Evolutionary conservation across 1,140 invertebrate genomes (phyloP).

Genomic region (Episyrphus balteatus): DNA sequence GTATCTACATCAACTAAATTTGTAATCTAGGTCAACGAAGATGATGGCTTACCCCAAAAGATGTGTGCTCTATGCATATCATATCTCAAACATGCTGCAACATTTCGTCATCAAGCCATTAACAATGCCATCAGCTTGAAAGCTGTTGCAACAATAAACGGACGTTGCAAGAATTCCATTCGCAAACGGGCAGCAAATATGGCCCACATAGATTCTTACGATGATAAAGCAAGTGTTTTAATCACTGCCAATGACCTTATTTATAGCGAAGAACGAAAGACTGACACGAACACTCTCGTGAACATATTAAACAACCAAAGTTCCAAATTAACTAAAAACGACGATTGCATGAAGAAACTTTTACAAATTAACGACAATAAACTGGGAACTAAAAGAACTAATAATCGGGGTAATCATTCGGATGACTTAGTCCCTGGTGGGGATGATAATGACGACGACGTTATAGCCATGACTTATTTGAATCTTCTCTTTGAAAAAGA

Average conservation of each 20-base stretch:
- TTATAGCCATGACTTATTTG: slow-evolving; percentile 22
- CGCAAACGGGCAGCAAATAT: too few species aligned
- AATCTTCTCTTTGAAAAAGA: slow-evolving; percentile 24
- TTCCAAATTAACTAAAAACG: too few species aligned
- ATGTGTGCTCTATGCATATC: slow-evolving; percentile 33
- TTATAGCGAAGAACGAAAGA: slow-evolving; percentile 15
- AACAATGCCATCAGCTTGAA: slow-evolving; percentile 25
- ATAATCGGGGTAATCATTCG: slow-evolving; percentile 11
- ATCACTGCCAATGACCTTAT: slow-evolving; percentile 11
- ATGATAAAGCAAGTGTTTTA: too few species aligned
- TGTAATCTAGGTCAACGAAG: slow-evolving; percentile 15
- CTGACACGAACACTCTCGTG: slow-evolving; percentile 1
- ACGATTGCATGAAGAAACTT: too few species aligned
- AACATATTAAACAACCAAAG: too few species aligned
- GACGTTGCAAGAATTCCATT: not conserved
- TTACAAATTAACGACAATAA: too few species aligned
- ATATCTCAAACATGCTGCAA: slow-evolving; percentile 32
- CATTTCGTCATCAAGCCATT: slow-evolving; percentile 30
- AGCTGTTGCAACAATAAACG: slow-evolving; percentile 15
- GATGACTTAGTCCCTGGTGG: not conserved
- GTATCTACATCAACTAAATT: not conserved
- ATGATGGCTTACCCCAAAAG: slow-evolving; percentile 22
- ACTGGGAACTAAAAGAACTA: not conserved
- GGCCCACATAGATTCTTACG: too few species aligned
- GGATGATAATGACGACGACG: slow-evolving; percentile 2